A percentile compares a stretch with the other conserved stretches of the same genome.
Evolutionary conservation across 2,888 invertebrate species (phyloP).

Genomic region (Orthonychiurus folsomi): DNA sequence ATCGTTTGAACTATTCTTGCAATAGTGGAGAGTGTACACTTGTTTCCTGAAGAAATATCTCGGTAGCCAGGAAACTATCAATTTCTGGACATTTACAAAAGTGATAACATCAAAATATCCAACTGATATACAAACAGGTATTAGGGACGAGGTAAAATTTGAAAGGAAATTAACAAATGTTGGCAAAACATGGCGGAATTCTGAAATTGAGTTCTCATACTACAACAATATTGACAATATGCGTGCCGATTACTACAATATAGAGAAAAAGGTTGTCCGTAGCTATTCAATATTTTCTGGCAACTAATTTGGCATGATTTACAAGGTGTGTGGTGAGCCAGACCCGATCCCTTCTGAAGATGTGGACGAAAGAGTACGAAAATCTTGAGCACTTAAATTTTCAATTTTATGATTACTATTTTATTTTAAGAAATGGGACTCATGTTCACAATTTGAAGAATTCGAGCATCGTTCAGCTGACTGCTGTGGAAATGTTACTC

Average conservation of each 20-base stretch:
- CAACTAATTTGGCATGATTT: too few species aligned
- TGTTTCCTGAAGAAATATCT: slow-evolving; percentile 4
- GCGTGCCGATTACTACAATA: slow-evolving; percentile 6
- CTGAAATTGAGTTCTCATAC: neutral
- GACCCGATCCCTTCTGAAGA: too few species aligned
- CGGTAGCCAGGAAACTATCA: neutral
- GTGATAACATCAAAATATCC: slow-evolving; percentile 2
- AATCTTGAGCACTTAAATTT: too few species aligned
- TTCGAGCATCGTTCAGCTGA: neutral
- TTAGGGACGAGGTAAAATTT: neutral
- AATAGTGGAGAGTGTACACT: slow-evolving; percentile 7
- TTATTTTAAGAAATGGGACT: neutral
- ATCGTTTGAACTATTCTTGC: too few species aligned
- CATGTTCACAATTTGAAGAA: neutral
- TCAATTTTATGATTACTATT: neutral
- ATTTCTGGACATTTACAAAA: neutral
- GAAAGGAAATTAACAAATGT: neutral
- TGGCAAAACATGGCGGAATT: neutral
- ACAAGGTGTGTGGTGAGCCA: too few species aligned
- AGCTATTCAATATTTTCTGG: too few species aligned
- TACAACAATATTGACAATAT: neutral
- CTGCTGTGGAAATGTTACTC: slow-evolving; percentile 4
- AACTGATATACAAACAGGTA: neutral
- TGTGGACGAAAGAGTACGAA: too few species aligned
- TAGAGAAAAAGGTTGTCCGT: slow-evolving; percentile 6